phyloP scores from a whole-genome alignment of 1,140 invertebrate species.

The Nasonia giraulti region DNA sequence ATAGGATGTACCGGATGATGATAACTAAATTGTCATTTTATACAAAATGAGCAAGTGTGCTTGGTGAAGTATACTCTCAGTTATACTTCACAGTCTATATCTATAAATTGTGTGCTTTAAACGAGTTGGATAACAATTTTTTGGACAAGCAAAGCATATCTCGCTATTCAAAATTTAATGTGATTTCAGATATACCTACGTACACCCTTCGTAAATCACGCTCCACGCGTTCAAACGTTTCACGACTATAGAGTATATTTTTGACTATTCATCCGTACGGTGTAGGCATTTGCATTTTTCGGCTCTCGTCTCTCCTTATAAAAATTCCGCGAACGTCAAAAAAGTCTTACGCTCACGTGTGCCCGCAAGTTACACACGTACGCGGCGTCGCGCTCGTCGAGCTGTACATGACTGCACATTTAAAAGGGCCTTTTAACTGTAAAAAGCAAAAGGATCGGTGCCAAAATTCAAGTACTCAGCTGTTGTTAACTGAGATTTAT shows the following conservation, averaged over 20 bases:
- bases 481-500: background rate
- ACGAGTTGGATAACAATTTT: too few relatives aligned
- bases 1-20: too few relatives aligned
- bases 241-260: background rate
- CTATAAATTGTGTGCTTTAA: too few relatives aligned
- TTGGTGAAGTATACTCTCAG: too few relatives aligned
- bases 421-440: background rate
- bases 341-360: background rate
- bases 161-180: too few relatives aligned
- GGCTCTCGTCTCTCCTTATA: background rate
- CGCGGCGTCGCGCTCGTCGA: background rate
- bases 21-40: too few relatives aligned
- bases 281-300: background rate
- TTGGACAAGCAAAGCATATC: too few relatives aligned
- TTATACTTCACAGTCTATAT: too few relatives aligned
- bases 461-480: background rate
- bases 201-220: background rate
- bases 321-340: constrained; percentile 9
- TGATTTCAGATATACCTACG: too few relatives aligned
- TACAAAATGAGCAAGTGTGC: too few relatives aligned
- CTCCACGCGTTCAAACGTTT: background rate
- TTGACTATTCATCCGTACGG: background rate
- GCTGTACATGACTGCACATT: constrained; percentile 20
- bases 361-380: background rate
- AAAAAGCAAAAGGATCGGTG: background rate